Conservation (phyloP, 2,113 vertebrate genomes). For the Ptilonorhynchus violaceus region DNA sequence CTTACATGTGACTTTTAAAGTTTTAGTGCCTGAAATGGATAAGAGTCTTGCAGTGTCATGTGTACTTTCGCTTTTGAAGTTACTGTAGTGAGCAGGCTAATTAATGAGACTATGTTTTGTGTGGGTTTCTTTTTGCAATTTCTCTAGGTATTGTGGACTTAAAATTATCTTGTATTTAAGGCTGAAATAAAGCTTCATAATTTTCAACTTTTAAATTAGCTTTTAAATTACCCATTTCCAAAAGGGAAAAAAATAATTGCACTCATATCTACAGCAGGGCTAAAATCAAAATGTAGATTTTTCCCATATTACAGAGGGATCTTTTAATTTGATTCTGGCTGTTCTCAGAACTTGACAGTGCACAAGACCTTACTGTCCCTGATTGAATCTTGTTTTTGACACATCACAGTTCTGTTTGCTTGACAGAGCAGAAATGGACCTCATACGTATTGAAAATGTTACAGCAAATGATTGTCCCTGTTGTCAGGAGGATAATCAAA, state of each 20-base stretch:
- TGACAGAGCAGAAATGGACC: neutral
- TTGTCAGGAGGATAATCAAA: neutral
- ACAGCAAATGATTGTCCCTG: neutral
- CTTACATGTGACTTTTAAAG: neutral
- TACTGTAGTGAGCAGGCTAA: neutral
- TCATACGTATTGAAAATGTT: neutral
- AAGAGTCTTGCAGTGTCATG: neutral
- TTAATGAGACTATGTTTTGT: neutral
- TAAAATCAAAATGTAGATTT: neutral
- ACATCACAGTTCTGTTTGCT: neutral
- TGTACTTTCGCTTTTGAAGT: neutral
- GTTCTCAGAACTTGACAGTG: neutral
- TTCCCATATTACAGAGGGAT: neutral
- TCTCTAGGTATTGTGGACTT: neutral
- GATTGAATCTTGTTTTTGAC: neutral
- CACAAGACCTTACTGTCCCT: neutral
- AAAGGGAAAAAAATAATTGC: neutral
- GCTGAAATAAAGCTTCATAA: neutral
- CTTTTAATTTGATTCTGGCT: neutral
- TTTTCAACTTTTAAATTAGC: neutral
- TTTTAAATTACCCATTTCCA: neutral
- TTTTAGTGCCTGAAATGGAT: neutral
- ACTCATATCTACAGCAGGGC: neutral
- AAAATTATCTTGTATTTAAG: neutral
- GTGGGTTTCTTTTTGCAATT: fast-evolving